Evolutionary conservation across 1,140 invertebrate species (phyloP).

Genomic region (Drosophila grimshawi): DNA sequence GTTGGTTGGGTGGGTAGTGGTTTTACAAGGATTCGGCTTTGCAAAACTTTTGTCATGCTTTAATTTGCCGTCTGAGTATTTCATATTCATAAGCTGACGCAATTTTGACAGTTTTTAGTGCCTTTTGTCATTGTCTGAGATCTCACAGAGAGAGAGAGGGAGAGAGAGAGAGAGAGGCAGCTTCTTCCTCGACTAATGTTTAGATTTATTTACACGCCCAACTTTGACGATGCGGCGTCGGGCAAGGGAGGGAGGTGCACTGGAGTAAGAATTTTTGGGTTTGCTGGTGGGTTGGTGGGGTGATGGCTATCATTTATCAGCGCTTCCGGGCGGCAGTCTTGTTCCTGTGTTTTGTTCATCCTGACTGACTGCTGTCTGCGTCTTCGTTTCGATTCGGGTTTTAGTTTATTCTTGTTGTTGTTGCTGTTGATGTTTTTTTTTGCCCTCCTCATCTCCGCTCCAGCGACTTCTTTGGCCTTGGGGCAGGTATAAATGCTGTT

Average conservation of each 20-base stretch:
- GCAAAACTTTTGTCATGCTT: slow-evolving; percentile 62
- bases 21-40: slow-evolving; percentile 29
- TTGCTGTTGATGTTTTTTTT: background rate
- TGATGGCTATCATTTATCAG: slow-evolving; percentile 74
- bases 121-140: slow-evolving; percentile 39
- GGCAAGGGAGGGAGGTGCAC: background rate
- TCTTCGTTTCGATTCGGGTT: background rate
- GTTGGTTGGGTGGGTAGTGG: slow-evolving; percentile 7
- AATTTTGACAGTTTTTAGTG: slow-evolving; percentile 79
- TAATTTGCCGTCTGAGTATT: slow-evolving; percentile 51
- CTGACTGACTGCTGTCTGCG: slow-evolving; percentile 37
- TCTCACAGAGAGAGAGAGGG: background rate
- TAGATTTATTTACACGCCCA: slow-evolving; percentile 77
- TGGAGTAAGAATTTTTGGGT: background rate
- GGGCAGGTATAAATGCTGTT: slow-evolving; percentile 79
- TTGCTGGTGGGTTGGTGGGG: slow-evolving; percentile 2
- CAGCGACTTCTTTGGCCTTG: slow-evolving; percentile 54
- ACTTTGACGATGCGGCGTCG: background rate
- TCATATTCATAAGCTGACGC: slow-evolving; percentile 81
- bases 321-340: slow-evolving; percentile 68
- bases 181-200: slow-evolving; percentile 55
- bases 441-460: background rate
- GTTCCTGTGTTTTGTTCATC: slow-evolving; percentile 31
- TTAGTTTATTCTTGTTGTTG: background rate
- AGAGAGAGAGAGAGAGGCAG: background rate